Evolutionary conservation across 2,797 vertebrate genomes (phyloP), one percentile per base, ranked within the genome.

Genomic region (Sternarchorhynchus goeldii): DNA sequence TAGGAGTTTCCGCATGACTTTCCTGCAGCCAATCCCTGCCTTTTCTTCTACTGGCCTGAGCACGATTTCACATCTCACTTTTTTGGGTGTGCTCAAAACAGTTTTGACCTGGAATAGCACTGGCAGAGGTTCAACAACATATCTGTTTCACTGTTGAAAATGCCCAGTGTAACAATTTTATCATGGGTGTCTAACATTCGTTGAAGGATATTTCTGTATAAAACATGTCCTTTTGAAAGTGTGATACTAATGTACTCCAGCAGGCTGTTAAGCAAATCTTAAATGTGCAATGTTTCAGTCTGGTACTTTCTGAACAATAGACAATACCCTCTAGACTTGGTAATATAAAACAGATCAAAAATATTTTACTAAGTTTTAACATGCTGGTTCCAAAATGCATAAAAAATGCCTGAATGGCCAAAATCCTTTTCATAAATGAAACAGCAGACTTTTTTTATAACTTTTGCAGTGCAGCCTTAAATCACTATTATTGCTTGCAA

Each of bases 1-100:
- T 86, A 90, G 89, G 89, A 92, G 89, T 90, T 87, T 84, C 86
- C 82, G 58, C 88, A 74, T 73, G 79, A 89, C 80, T 77, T 53
- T 80, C 45, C 25, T 31, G 76, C 84, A 87, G 86, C 92, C 90
- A 91, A 90, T 91, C 90, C 82, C 68, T 31, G 84, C 81, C 76
- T 85, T 83, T 72, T 82, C 72, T 63, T 75, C 4, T 32, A 72
- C 83, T 92, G 81, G 87, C 84, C 88, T 89, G 85, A 90, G 73
- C 8, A 0, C 18, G 29, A 65, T 85, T 84, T 88, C 76, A 86
- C 81, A 85, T 85, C 82, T 83, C 75, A 31, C 82, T 85, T 82
- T 45, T 69, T 69, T 25, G 63, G 31, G 63, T 62, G 69, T 50
- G 0, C 17, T 76, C 60, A 59, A 32, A 16, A 45, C 0, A 16